Conservation (phyloP, 2,888 invertebrate species). For the Homarus gammarus region DNA sequence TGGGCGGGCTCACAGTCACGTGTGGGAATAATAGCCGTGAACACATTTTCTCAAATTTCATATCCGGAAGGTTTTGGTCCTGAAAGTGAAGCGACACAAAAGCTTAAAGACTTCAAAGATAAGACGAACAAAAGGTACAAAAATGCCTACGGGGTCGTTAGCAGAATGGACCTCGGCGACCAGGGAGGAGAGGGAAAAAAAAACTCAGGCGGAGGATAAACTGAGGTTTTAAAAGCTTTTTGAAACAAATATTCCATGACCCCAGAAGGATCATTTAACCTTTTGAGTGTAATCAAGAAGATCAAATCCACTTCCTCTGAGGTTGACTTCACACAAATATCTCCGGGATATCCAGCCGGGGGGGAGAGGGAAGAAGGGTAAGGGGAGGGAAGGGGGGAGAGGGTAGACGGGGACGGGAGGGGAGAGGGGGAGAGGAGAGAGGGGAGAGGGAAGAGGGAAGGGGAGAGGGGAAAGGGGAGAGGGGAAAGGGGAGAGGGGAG, state of each 20-base stretch:
- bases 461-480: too few relatives aligned
- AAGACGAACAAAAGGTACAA: conserved; percentile 30
- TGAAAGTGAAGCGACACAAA: conserved; percentile 26
- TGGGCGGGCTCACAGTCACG: not conserved
- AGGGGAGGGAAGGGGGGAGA: not conserved
- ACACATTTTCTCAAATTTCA: conserved; percentile 30
- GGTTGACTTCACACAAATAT: not conserved
- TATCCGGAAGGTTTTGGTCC: conserved; percentile 40
- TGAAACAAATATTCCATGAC: not conserved
- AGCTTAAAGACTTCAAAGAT: conserved; percentile 44
- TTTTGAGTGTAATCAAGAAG: not conserved
- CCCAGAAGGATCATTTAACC: not conserved
- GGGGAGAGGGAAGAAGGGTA: too few relatives aligned
- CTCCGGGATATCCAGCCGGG: not conserved
- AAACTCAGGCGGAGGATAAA: not conserved
- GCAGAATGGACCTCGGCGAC: conserved; percentile 28
- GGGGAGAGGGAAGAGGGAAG: too few relatives aligned
- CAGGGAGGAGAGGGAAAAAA: not conserved
- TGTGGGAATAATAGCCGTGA: not conserved
- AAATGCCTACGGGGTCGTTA: conserved; percentile 36
- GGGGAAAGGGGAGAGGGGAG: too few relatives aligned
- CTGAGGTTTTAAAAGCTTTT: not conserved
- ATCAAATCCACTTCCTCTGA: not conserved
- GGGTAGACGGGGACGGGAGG: too few relatives aligned
- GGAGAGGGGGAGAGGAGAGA: too few relatives aligned